Evolutionary conservation across 2,113 vertebrate species (phyloP), one percentile per base, ranked within the genome.

Genomic region (Cromileptes altivelis): DNA sequence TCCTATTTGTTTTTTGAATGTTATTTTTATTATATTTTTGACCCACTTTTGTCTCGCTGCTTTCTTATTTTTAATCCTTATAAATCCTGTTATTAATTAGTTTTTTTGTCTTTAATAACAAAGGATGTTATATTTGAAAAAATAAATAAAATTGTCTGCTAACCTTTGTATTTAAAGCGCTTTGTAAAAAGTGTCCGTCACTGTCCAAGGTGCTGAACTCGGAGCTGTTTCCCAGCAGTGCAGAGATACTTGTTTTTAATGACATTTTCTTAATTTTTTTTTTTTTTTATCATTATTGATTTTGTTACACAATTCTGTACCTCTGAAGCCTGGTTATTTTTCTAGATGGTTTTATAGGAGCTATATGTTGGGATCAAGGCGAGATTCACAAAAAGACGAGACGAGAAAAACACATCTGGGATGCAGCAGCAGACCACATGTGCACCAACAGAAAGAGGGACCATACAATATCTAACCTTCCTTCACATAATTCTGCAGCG

Each of bases 131-230:
- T 18, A 19, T 62, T 30, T 47, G 3, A 52, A 37, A 10, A 12
- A 6, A 6, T 45, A 10, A 11, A 9, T 11, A 11, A 3, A 19
- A 19, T 4, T 45, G 25, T 37, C 9, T 3, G 11, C 37, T 1
- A 18, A 1, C 2, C 10, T 42, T 19, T 45, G 1, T 56, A 12
- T 56, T n/a, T 70, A 2, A 50, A 49, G 27, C 55, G 19, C 4
- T 76, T 25, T 17, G 11, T 37, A n/a, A 57, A 55, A 27, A 6
- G 1, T 50, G 30, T 10, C 4, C 21, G 85, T 75, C 84, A 2
- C 84, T 91, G 85, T 91, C 88, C 85, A 69, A 45, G 80, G 87
- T 88, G 75, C 89, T 92, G 86, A 90, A 70, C 56, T 40, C 68
- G 23, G 40, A 80, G 19, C 47, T 56, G 64, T 53, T 62, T 50